Evolutionary conservation across 53 echinoderm and acorn worm species (phyloP).

Genomic region (Antedon mediterranea): DNA sequence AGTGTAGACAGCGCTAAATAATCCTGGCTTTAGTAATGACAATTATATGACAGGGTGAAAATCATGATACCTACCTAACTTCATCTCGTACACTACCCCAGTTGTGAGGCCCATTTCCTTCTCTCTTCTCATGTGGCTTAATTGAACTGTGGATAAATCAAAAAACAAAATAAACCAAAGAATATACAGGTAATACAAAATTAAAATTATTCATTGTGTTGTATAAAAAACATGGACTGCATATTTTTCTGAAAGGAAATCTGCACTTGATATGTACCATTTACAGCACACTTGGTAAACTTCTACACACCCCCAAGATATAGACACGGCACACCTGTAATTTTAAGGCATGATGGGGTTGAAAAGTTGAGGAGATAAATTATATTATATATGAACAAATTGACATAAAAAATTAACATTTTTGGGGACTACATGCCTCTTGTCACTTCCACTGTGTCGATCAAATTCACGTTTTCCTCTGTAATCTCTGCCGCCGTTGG

Average conservation of each 20-base stretch:
- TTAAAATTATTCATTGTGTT: too few species aligned
- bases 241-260: too few species aligned
- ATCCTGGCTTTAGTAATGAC: background rate
- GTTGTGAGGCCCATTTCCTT: constrained; percentile 90
- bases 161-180: constrained; percentile 22
- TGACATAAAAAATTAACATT: too few species aligned
- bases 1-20: too few species aligned
- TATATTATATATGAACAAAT: too few species aligned
- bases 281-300: too few species aligned
- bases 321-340: too few species aligned
- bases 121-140: constrained; percentile 94
- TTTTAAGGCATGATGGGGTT: too few species aligned
- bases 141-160: constrained; percentile 81
- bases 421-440: constrained; percentile 82
- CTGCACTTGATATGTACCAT: too few species aligned
- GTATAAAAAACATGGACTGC: too few species aligned
- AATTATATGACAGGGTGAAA: background rate
- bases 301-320: too few species aligned
- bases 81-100: constrained; percentile 89
- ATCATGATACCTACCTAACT: constrained; percentile 51
- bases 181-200: background rate
- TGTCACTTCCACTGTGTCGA: constrained; percentile 88
- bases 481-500: constrained; percentile 37
- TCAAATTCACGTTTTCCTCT: constrained; percentile 90
- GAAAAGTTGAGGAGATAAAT: too few species aligned